These are phyloP conservation scores for Amiota communis DNA, from an alignment of 2,888 invertebrate genomes.

Conservation along the genomic window DNA sequence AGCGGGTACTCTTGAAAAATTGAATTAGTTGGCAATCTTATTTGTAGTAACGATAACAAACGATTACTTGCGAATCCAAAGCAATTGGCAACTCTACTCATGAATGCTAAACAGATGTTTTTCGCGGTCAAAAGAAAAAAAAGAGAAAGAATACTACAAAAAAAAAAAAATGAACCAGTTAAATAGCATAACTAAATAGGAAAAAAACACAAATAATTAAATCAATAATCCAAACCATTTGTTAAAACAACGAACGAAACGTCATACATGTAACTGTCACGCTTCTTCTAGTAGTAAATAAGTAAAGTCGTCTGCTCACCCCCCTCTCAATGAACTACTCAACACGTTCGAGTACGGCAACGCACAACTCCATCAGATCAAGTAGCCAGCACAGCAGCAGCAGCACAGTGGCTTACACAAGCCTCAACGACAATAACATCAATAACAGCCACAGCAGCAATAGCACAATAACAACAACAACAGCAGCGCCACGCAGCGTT, in stretches of 20 bases:
- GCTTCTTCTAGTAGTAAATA: neutral
- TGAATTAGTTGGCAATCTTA: no score
- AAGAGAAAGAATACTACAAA: no score
- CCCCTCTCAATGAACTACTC: conserved; percentile 16
- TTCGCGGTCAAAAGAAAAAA: no score
- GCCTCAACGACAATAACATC: neutral
- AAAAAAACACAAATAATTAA: no score
- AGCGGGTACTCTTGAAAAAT: no score
- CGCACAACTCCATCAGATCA: neutral
- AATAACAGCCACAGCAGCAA: neutral
- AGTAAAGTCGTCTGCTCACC: neutral
- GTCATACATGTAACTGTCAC: neutral
- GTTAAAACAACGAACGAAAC: neutral
- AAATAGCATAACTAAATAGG: no score
- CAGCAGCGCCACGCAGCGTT: conserved; percentile 44
- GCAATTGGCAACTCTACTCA: no score
- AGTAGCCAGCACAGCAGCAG: conserved; percentile 8
- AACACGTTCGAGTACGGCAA: conserved; percentile 1
- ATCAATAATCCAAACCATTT: no score
- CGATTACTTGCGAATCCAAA: no score
- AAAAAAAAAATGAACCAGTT: no score
- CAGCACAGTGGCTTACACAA: conserved; percentile 14
- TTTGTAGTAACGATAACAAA: no score
- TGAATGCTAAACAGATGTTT: no score
- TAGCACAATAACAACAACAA: neutral